Percentiles rank a stretch among this genome's conserved stretches.
These are phyloP conservation scores for Anarhynchus alexandrinus DNA, from an alignment of 2,113 vertebrate species.

Conservation along the genomic window DNA sequence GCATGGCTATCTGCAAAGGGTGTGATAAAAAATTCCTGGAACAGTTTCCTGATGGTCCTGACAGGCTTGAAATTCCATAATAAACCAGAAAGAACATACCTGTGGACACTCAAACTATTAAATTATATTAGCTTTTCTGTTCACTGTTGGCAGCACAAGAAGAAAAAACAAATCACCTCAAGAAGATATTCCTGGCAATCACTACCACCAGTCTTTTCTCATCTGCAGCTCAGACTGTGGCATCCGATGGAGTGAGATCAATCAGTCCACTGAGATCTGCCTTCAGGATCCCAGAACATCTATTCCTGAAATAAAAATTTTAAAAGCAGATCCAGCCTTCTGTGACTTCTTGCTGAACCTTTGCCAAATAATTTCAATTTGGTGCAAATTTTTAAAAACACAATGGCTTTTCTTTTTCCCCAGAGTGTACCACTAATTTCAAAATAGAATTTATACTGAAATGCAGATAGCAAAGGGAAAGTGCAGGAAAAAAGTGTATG, in stretches of 20 bases:
- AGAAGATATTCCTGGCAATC: not conserved
- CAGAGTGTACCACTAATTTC: not conserved
- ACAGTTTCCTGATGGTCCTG: not conserved
- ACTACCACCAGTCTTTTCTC: not conserved
- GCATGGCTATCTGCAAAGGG: not conserved
- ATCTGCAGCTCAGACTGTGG: not conserved
- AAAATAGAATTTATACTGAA: not conserved
- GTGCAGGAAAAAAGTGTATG: not conserved
- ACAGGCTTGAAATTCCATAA: not conserved
- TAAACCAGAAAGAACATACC: not conserved
- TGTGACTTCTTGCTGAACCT: not conserved
- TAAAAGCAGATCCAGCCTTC: not conserved
- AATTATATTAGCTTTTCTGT: not conserved
- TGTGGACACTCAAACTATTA: not conserved
- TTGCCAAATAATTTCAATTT: not conserved
- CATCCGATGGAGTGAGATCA: not conserved
- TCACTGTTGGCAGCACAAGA: not conserved
- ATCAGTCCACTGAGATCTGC: not conserved
- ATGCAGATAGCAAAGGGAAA: not conserved
- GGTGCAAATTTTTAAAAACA: not conserved
- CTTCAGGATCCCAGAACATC: not conserved
- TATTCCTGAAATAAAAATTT: not conserved
- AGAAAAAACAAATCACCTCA: not conserved
- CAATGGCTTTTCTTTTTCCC: not conserved
- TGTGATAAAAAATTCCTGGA: slow-evolving; percentile 3